These are phyloP conservation scores for Desmodus rotundus DNA, from an alignment of 2,113 vertebrate species.

Conservation along the genomic window DNA sequence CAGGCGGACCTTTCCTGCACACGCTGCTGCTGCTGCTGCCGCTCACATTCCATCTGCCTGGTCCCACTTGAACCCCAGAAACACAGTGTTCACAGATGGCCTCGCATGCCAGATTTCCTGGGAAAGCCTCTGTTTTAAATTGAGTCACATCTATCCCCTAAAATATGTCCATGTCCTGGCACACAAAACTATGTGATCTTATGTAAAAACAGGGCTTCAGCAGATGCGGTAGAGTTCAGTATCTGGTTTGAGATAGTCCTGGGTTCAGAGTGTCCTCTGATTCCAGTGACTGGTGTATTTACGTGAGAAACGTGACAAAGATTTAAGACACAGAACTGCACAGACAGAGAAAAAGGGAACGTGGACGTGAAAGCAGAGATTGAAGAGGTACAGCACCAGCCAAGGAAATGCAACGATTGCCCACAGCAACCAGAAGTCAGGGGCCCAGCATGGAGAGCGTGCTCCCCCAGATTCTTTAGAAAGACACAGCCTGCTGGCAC, in stretches of 20 bases:
- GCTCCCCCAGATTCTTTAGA: background rate
- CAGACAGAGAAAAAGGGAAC: background rate
- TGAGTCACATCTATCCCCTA: background rate
- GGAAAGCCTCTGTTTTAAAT: background rate
- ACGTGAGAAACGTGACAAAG: background rate
- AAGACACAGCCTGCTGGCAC: background rate
- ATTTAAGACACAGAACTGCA: background rate
- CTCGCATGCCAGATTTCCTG: background rate
- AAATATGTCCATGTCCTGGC: background rate
- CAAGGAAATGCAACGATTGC: background rate
- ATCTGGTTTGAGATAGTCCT: background rate
- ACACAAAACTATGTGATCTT: background rate
- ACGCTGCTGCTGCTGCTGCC: background rate
- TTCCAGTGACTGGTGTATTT: background rate
- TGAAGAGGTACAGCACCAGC: background rate
- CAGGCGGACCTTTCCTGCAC: background rate
- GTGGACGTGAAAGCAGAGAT: background rate
- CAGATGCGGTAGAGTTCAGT: background rate
- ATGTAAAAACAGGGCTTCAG: background rate
- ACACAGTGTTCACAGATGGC: background rate
- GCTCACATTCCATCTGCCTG: background rate
- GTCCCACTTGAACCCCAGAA: background rate
- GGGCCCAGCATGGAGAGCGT: accelerated
- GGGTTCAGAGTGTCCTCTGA: too few species aligned
- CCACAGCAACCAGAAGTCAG: too few species aligned